Percentiles rank a stretch among this genome's conserved stretches.
These are phyloP conservation scores for Abscondita cerata DNA, from an alignment of 2,888 invertebrate genomes.

Conservation along the genomic window DNA sequence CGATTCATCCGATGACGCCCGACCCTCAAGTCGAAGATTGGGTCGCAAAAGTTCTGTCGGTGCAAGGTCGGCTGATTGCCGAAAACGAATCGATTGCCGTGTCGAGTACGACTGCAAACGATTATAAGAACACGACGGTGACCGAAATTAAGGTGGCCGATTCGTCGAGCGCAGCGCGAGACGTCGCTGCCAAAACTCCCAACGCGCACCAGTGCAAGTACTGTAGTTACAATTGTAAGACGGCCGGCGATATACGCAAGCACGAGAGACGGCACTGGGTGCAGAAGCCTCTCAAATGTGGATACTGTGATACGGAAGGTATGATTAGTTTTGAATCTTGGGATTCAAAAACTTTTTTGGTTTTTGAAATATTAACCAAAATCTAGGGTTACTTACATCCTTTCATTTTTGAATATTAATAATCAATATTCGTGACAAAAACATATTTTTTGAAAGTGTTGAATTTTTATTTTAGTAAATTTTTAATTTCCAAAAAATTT, in stretches of 20 bases:
- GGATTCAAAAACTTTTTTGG: too few species aligned
- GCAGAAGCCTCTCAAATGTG: constrained; percentile 59
- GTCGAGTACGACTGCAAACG: constrained; percentile 26
- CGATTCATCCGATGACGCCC: constrained; percentile 46
- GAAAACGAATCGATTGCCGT: constrained; percentile 2
- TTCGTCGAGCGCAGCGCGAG: constrained; percentile 5
- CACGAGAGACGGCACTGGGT: constrained; percentile 62
- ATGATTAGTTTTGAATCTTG: constrained; percentile 2
- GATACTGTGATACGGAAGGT: constrained; percentile 54
- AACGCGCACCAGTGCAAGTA: constrained; percentile 18
- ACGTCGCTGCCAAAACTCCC: neutral
- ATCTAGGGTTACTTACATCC: too few species aligned
- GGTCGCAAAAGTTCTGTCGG: constrained; percentile 46
- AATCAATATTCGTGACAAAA: too few species aligned
- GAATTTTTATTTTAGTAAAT: too few species aligned
- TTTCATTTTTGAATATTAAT: too few species aligned
- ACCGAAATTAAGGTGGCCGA: constrained; percentile 18
- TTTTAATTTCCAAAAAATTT: too few species aligned
- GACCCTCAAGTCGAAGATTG: constrained; percentile 45
- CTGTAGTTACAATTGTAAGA: constrained; percentile 38
- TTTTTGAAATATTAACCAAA: too few species aligned
- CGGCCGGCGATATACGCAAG: constrained; percentile 48
- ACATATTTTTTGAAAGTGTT: too few species aligned
- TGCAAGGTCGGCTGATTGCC: constrained; percentile 40
- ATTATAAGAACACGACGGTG: constrained; percentile 27